Evolutionary conservation across 1,140 invertebrate species (phyloP).

Genomic region (Whitmania pigra): DNA sequence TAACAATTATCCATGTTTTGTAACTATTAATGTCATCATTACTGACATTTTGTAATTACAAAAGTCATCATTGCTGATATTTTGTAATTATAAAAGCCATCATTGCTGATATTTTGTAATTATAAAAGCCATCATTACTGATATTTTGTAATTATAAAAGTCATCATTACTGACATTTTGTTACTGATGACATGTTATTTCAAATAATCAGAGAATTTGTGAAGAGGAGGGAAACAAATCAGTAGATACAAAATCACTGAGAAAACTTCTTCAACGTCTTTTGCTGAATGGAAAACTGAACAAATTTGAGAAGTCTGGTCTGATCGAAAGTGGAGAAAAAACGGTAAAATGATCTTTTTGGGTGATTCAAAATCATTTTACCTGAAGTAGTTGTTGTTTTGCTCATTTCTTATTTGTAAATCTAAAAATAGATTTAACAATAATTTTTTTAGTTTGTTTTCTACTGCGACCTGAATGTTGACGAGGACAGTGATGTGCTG

Average conservation of each 20-base stretch:
- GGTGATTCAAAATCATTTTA: not conserved
- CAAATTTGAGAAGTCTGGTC: conserved; percentile 28
- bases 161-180: too few species aligned
- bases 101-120: too few species aligned
- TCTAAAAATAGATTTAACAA: not conserved
- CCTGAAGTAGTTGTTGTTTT: not conserved
- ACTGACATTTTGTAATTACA: too few species aligned
- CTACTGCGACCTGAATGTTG: not conserved
- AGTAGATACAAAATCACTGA: not conserved
- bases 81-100: too few species aligned
- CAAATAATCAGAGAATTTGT: not conserved
- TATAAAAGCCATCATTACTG: too few species aligned
- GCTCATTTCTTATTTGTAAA: too few species aligned
- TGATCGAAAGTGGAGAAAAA: too few species aligned
- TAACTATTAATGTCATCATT: not conserved
- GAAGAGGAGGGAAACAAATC: not conserved
- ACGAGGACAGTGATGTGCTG: not conserved
- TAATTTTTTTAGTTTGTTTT: conserved; percentile 6
- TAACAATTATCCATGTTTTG: not conserved
- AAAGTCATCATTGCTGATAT: too few species aligned
- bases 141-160: too few species aligned
- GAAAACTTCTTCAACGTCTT: conserved; percentile 44
- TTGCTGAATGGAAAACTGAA: conserved; percentile 58
- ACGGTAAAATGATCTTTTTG: not conserved
- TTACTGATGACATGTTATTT: too few species aligned